phyloP scores from a whole-genome alignment of 2,888 invertebrate species.

The Sinotaia quadrata region DNA sequence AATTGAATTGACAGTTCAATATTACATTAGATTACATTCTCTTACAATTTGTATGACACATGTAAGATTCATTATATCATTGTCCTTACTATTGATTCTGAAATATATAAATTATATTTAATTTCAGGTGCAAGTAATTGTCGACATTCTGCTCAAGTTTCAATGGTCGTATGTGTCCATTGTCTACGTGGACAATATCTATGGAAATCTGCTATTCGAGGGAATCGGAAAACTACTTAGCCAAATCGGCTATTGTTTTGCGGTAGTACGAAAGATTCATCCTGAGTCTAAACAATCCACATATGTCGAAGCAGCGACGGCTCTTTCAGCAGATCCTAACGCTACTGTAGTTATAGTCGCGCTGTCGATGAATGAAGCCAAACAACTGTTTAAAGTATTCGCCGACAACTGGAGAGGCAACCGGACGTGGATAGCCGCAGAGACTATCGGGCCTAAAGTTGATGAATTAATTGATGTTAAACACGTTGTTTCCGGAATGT shows the following conservation, averaged over 20 bases:
- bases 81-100: too few relatives aligned
- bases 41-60: too few relatives aligned
- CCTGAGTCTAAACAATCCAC: background rate
- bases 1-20: too few relatives aligned
- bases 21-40: too few relatives aligned
- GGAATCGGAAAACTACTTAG: background rate
- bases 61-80: too few relatives aligned
- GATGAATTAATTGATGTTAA: too few relatives aligned
- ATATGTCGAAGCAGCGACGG: conserved; percentile 11
- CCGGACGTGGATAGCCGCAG: conserved; percentile 10
- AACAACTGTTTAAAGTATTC: background rate
- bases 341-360: conserved; percentile 6
- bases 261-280: background rate
- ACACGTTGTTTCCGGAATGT: too few relatives aligned
- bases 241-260: background rate
- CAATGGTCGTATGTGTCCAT: conserved; percentile 48
- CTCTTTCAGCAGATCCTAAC: background rate
- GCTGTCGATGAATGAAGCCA: background rate
- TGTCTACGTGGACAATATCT: conserved; percentile 42
- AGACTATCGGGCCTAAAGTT: conserved; percentile 17
- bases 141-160: conserved; percentile 38
- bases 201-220: conserved; percentile 39
- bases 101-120: too few relatives aligned
- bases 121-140: too few relatives aligned
- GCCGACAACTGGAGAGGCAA: background rate